Base-by-base conservation (phyloP, 2,797 vertebrate species). In the Sylvia borin region DNA sequence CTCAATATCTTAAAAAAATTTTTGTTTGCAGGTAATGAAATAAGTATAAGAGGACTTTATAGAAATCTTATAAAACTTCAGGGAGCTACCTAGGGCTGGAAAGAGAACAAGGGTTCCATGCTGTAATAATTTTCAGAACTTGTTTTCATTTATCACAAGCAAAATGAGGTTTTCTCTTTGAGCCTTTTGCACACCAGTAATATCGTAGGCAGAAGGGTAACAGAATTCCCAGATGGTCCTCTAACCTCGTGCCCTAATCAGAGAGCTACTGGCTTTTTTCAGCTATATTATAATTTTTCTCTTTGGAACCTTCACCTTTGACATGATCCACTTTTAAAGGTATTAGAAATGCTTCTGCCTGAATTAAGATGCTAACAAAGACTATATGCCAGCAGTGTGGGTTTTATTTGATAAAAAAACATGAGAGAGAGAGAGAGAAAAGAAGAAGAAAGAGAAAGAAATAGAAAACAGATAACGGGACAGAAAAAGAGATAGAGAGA, bases 51-150 rank as follows among this genome's bases (percentile, higher is more conserved):
- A 64, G 8, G 61, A 54, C 11, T 54, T 75, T 8, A 47, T 22
- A n/a, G 1, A 54, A 54, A 40, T 54, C 75, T 55, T 48, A 40
- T 45, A 54, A 4, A 27, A 43, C 38, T 85, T 70, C 11, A 47
- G 29, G 22, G 4, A 38, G 5, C 19, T 65, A 45, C 24, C 15
- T 48, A 25, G 6, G 17, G 9, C 34, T 85, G 45, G 24, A 60
- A 86, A 71, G 8, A 5, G 38, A 73, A 29, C 3, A 38, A 34
- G 9, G 18, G 13, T 80, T 77, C n/a, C 17, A 53, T 0, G 0
- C 9, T 5, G 24, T 48, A 51, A 66, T 79, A 62, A 84, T 78
- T 73, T 42, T 40, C 25, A 73, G 7, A 47, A 43, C 19, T 57
- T 71, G 10, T 26, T 78, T 53, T 58, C 2, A 3, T 43, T 72